These are phyloP conservation scores for Eospalax fontanierii DNA, from an alignment of 2,797 vertebrate genomes.

Conservation along the genomic window DNA sequence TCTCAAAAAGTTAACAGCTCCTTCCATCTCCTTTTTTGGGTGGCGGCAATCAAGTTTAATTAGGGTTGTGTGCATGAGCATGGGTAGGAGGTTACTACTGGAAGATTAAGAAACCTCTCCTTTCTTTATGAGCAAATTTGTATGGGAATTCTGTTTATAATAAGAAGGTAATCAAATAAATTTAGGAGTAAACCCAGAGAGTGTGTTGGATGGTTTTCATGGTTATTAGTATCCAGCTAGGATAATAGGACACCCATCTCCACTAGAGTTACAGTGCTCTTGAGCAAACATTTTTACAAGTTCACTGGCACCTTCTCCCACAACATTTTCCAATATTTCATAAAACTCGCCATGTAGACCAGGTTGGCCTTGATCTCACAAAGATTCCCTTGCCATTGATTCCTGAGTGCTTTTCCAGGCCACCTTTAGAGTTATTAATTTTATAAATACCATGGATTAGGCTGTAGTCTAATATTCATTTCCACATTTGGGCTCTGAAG, in stretches of 20 bases:
- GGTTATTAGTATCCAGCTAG: background rate
- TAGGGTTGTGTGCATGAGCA: background rate
- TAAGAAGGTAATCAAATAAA: background rate
- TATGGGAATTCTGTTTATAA: background rate
- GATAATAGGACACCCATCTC: background rate
- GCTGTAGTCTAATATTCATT: background rate
- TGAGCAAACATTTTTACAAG: background rate
- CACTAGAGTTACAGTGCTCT: background rate
- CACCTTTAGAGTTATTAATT: background rate
- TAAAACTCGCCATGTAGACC: too few relatives aligned
- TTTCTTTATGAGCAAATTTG: too few relatives aligned
- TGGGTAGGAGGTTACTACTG: background rate
- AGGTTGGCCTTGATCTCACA: too few relatives aligned
- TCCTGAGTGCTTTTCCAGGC: too few relatives aligned
- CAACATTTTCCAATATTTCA: background rate
- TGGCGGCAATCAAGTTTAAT: background rate
- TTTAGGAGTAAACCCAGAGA: background rate
- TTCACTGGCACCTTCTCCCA: background rate
- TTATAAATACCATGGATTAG: background rate
- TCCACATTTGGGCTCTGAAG: background rate
- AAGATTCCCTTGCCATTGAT: too few relatives aligned
- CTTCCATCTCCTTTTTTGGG: background rate
- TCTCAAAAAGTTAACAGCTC: background rate
- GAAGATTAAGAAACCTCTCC: background rate
- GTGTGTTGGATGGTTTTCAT: background rate